These are phyloP conservation scores for Denticeps clupeoides DNA, from an alignment of 2,797 vertebrate genomes.

Conservation along the genomic window DNA sequence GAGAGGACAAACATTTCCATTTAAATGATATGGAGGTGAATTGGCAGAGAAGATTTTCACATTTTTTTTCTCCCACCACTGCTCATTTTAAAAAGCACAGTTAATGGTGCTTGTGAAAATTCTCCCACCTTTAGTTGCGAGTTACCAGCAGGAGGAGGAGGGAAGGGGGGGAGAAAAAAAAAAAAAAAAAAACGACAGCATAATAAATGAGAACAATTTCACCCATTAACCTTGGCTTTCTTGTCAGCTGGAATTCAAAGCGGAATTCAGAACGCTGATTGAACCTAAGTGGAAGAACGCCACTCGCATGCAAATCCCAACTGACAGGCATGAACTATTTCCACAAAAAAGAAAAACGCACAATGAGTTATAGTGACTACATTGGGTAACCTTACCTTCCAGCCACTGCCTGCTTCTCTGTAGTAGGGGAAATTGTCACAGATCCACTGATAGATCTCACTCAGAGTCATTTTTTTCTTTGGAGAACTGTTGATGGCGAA, in stretches of 20 bases:
- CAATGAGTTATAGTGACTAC: neutral
- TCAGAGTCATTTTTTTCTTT: constrained; percentile 94
- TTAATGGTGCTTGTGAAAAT: constrained; percentile 13
- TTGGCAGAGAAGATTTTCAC: constrained; percentile 17
- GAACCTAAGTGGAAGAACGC: constrained; percentile 26
- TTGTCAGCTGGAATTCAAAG: constrained; percentile 26
- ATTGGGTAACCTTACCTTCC: constrained; percentile 69
- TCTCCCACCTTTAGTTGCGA: constrained; percentile 20
- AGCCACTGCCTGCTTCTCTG: constrained; percentile 85
- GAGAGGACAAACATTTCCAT: no score
- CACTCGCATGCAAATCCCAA: constrained; percentile 27
- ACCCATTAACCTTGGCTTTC: constrained; percentile 29
- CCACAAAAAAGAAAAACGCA: constrained; percentile 19
- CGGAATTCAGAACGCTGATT: constrained; percentile 32
- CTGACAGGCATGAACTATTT: constrained; percentile 22
- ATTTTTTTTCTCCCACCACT: constrained; percentile 1
- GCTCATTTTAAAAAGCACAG: no score
- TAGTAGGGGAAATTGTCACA: constrained; percentile 93
- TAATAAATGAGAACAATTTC: constrained; percentile 28
- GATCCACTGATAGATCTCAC: constrained; percentile 94
- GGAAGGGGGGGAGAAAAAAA: no score
- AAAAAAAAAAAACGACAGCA: constrained; percentile 20
- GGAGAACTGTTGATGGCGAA: constrained; percentile 90
- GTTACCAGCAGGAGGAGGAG: constrained; percentile 19
- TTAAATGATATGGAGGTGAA: no score